A percentile compares a stretch with the other conserved stretches of the same genome.
Evolutionary conservation across 2,113 vertebrate species (phyloP).

Genomic region (Tonatia bakeri): DNA sequence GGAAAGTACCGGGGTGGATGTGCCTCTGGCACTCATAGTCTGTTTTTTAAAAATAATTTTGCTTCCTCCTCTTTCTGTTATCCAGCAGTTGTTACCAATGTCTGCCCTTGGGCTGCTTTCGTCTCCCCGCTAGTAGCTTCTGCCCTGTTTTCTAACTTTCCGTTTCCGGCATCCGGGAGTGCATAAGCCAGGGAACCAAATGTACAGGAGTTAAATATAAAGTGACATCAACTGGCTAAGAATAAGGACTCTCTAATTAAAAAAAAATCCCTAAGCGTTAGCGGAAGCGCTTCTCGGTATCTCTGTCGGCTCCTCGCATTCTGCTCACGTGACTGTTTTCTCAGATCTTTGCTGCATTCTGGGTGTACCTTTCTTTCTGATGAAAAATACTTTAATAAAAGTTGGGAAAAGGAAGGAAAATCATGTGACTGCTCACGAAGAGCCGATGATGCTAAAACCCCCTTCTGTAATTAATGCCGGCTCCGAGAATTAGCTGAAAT

Average conservation of each 20-base stretch:
- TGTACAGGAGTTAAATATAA: neutral
- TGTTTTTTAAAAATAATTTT: neutral
- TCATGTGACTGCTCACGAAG: neutral
- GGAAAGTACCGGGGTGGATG: neutral
- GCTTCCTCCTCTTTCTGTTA: neutral
- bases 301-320: neutral
- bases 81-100: neutral
- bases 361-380: neutral
- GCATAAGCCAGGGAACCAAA: neutral
- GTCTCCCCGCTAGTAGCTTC: neutral
- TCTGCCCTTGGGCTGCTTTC: neutral
- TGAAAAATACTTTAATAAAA: neutral
- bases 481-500: neutral
- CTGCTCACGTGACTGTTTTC: neutral
- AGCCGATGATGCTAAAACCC: neutral
- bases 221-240: neutral
- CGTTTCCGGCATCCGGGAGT: neutral
- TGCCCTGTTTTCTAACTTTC: neutral
- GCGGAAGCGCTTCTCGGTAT: neutral
- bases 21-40: neutral
- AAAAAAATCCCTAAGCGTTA: neutral
- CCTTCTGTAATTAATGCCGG: neutral
- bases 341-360: neutral
- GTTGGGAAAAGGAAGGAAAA: neutral
- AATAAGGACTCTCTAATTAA: neutral